A percentile compares a stretch with the other conserved stretches of the same genome.
These are phyloP conservation scores for Phengaris alcon DNA, from an alignment of 2,888 invertebrate species.

Conservation along the genomic window DNA sequence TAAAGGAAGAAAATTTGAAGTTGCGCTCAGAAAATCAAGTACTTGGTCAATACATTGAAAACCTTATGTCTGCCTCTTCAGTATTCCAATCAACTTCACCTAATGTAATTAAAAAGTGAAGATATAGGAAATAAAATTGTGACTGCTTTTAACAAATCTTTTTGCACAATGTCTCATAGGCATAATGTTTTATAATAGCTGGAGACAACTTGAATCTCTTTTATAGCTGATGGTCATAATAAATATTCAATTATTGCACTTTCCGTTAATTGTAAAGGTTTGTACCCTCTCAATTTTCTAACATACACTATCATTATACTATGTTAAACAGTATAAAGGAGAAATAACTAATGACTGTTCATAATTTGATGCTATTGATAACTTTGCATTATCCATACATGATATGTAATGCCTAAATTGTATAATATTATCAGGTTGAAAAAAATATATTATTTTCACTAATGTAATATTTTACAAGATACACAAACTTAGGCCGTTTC, in stretches of 20 bases:
- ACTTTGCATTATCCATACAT: no score
- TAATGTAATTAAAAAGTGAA: conserved; percentile 88
- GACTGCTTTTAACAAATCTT: conserved; percentile 23
- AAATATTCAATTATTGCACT: neutral
- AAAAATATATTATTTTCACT: no score
- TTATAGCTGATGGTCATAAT: neutral
- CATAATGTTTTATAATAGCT: neutral
- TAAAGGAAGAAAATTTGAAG: conserved; percentile 99
- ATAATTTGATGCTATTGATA: no score
- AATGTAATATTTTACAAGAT: no score
- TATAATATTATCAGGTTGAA: no score
- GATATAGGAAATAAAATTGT: conserved; percentile 11
- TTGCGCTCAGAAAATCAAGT: conserved; percentile 99
- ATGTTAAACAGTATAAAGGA: no score
- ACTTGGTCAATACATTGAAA: conserved; percentile 98
- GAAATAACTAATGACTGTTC: no score
- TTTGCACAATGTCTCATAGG: conserved; percentile 11
- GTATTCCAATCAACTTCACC: conserved; percentile 97
- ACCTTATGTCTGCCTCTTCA: conserved; percentile 98
- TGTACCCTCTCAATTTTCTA: neutral
- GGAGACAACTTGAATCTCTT: neutral
- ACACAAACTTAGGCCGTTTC: no score
- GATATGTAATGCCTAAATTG: no score
- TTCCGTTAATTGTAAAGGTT: neutral
- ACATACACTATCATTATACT: no score